These are phyloP conservation scores for Sceloporus undulatus DNA, from an alignment of 2,113 vertebrate genomes.

Conservation along the genomic window DNA sequence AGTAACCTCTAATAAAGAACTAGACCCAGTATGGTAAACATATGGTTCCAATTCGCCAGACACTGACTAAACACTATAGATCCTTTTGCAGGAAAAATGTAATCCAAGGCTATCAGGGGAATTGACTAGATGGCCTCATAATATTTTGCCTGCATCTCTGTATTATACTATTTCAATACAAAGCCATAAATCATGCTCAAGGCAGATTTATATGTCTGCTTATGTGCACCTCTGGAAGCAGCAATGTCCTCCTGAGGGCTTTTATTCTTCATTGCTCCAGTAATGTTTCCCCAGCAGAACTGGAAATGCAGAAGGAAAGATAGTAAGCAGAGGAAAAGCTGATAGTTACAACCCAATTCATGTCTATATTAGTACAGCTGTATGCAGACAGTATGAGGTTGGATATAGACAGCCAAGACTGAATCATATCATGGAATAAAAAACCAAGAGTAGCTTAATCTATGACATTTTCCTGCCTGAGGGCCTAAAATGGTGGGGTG, in stretches of 20 bases:
- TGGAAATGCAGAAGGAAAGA: background rate
- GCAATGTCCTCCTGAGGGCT: background rate
- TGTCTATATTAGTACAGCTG: background rate
- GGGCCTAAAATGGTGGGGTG: background rate
- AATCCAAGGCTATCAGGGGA: constrained; percentile 11
- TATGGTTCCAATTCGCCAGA: constrained; percentile 11
- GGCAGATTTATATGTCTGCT: constrained; percentile 29
- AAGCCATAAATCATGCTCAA: constrained; percentile 36
- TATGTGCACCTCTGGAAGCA: background rate
- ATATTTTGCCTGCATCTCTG: constrained; percentile 28
- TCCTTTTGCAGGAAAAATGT: constrained; percentile 5
- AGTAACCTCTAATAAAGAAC: background rate
- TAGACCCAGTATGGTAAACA: background rate
- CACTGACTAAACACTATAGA: constrained; percentile 28
- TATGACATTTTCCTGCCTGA: background rate
- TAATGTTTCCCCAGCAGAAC: constrained; percentile 10
- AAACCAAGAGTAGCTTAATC: background rate
- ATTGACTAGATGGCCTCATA: constrained; percentile 32
- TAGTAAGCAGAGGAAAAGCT: background rate
- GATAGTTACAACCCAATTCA: background rate
- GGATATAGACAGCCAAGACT: background rate
- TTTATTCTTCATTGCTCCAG: background rate
- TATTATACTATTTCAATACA: constrained; percentile 17
- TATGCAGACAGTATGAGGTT: background rate
- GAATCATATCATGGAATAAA: background rate